Evolutionary conservation across 1,140 invertebrate genomes (phyloP).

Genomic region (Drosophila serrata): DNA sequence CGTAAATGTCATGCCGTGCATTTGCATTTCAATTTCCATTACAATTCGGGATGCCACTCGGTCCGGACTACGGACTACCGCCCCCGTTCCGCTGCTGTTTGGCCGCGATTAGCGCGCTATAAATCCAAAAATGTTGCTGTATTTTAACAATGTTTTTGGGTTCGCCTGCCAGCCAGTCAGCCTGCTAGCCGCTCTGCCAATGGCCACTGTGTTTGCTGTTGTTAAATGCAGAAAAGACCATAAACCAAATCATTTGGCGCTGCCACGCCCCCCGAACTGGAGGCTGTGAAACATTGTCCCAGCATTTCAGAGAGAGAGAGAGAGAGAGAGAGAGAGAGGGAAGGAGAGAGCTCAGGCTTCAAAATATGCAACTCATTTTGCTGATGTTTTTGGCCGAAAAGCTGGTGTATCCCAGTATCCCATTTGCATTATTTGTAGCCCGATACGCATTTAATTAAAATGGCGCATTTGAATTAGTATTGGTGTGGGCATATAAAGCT

Average conservation of each 20-base stretch:
- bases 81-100: slow-evolving; percentile 53
- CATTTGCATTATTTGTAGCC: slow-evolving; percentile 75
- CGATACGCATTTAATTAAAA: slow-evolving; percentile 81
- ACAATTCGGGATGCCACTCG: slow-evolving; percentile 65
- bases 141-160: slow-evolving; percentile 80
- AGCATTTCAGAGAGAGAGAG: slow-evolving; percentile 2
- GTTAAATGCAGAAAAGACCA: slow-evolving; percentile 76
- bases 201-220: slow-evolving; percentile 53
- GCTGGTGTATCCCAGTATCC: slow-evolving; percentile 17
- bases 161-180: slow-evolving; percentile 48
- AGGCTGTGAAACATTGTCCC: slow-evolving; percentile 53
- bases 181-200: slow-evolving; percentile 33
- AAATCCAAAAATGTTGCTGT: slow-evolving; percentile 81
- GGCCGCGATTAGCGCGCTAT: slow-evolving; percentile 81
- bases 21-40: slow-evolving; percentile 84
- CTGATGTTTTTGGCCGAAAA: slow-evolving; percentile 30
- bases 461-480: slow-evolving; percentile 45
- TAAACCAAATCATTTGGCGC: slow-evolving; percentile 75
- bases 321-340: slow-evolving; percentile 15
- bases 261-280: slow-evolving; percentile 58
- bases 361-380: slow-evolving; percentile 72
- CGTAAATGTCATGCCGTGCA: slow-evolving; percentile 78
- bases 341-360: slow-evolving; percentile 37
- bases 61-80: slow-evolving; percentile 8
- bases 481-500: slow-evolving; percentile 23